Evolutionary conservation across 2,888 invertebrate genomes (phyloP), one percentile per base, ranked within the genome.

Genomic region (Leptopilina drosophilae): DNA sequence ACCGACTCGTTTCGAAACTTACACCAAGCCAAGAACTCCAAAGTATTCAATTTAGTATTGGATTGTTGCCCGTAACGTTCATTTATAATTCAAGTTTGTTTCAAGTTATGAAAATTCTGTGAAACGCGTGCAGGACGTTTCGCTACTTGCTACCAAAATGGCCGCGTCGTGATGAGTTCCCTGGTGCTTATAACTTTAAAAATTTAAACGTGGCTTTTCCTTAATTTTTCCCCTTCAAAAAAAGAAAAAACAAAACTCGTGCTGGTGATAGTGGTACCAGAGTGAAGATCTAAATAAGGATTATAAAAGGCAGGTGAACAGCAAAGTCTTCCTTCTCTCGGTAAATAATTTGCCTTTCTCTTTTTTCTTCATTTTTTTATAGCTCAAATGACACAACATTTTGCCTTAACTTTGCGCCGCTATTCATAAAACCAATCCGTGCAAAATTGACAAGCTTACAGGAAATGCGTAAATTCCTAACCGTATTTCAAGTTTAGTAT

Each of bases 101-200:
- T 46, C 14, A 66, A 80, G 77, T 82, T 76, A 78, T 73, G 77
- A 76, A 42, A 81, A 83, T 80, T 81, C 83, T 84, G 84, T 81
- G 85, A 84, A 84, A 82, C 80, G 78, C 81, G 79, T 80, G 81
- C 78, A 81, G 77, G 77, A 82, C 76, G 78, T 76, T 65, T 82
- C 81, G 78, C 78, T 81, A 80, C 85, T 84, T 84, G 85, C 83
- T 88, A 88, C 88, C 88, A 88, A 89, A 88, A 89, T 89, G 89
- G 88, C 89, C 85, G 87, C 86, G 85, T 85, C 87, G 78, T 87
- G 87, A 87, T 87, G 87, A 87, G 82, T 83, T 80, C 78, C 67
- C 76, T 3, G 33, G 79, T 77, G 77, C 4, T 77, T 78, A 33
- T 26, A 67, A 40, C 42, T 33, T 33, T 33, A 33, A 33, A 33